Base-by-base conservation (phyloP, 1,140 invertebrate species). In the Rhagoletis pomonella region DNA sequence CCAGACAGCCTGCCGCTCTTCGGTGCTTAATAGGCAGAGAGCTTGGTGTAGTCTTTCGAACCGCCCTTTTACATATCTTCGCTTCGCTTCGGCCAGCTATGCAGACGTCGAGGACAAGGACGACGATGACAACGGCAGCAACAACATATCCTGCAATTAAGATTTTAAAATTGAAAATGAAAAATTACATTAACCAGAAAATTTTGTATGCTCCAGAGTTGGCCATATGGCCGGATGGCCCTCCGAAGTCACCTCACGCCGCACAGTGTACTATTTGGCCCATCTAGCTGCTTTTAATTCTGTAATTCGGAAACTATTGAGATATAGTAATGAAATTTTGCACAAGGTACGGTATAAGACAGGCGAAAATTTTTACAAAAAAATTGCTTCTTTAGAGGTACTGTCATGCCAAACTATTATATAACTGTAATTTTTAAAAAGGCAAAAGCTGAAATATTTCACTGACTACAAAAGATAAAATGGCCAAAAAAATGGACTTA, bases 121-220 rank as follows among this genome's bases (percentile, higher is more conserved):
- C 64, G 5, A 67, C 29, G 14, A 29, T 17, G 14, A 67, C 64
- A 67, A 39, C 64, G 5, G 19, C 17, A 81, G 55, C 17, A 17
- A 55, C 73, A 81, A 55, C 47, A 81, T n/a, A 55, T 81, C 47
- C 73, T 81, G 47, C 73, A 81, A 81, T 81, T 81, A 81, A 81
- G 73, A 58, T 81, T 81, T 81, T 81, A 81, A 73, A 81, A 81
- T 81, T 81, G 73, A 81, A 81, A 81, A 81, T 81, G 73, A 81
- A 81, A 81, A 81, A 81, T 81, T 81, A 81, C 73, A 81, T 81
- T 81, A 81, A 81, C 47, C 73, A 58, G 73, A 81, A 81, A 81
- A 44, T 44, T 81, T 55, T 55, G 73, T 81, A 55, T 29, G 44
- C 73, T 55, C 2, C 7, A 55, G 10, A 50, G 47, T n/a, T 10